Evolutionary conservation across 1,140 invertebrate species (phyloP).

Genomic region (Spodoptera litura): DNA sequence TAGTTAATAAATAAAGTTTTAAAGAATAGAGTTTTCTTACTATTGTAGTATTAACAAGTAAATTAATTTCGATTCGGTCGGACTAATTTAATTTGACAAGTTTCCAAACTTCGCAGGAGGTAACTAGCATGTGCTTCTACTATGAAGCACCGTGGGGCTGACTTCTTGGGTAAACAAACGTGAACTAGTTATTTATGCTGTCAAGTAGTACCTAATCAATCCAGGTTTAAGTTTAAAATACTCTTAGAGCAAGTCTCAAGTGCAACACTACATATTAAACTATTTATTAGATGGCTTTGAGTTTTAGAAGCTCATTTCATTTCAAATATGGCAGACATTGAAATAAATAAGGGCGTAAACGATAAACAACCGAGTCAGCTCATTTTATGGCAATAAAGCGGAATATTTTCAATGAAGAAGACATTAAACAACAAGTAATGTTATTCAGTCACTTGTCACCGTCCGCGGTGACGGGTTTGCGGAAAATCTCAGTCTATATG

Average conservation of each 20-base stretch:
- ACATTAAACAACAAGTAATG: slow-evolving; percentile 21
- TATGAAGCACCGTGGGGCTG: too few relatives aligned
- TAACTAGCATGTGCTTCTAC: slow-evolving; percentile 2
- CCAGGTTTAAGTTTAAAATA: too few relatives aligned
- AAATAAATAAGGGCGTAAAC: too few relatives aligned
- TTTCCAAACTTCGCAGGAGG: background rate
- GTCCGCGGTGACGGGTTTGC: slow-evolving; percentile 26
- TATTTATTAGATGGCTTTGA: too few relatives aligned
- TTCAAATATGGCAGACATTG: too few relatives aligned
- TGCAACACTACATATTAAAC: too few relatives aligned
- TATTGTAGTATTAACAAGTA: slow-evolving; percentile 12
- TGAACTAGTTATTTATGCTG: too few relatives aligned
- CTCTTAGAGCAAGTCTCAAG: too few relatives aligned
- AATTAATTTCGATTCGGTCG: slow-evolving; percentile 17
- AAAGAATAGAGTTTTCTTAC: slow-evolving; percentile 9
- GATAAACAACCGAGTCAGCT: too few relatives aligned
- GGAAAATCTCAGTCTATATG: slow-evolving; percentile 26
- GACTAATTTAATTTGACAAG: slow-evolving; percentile 29
- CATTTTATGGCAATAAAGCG: background rate
- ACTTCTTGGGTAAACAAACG: too few relatives aligned
- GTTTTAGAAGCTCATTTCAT: too few relatives aligned
- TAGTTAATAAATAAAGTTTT: slow-evolving; percentile 34
- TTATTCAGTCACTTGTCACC: slow-evolving; percentile 25
- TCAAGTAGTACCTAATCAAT: too few relatives aligned
- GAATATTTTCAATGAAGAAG: background rate